Base-by-base conservation (phyloP, 2,797 vertebrate species). In the Diglossa cyanea region DNA sequence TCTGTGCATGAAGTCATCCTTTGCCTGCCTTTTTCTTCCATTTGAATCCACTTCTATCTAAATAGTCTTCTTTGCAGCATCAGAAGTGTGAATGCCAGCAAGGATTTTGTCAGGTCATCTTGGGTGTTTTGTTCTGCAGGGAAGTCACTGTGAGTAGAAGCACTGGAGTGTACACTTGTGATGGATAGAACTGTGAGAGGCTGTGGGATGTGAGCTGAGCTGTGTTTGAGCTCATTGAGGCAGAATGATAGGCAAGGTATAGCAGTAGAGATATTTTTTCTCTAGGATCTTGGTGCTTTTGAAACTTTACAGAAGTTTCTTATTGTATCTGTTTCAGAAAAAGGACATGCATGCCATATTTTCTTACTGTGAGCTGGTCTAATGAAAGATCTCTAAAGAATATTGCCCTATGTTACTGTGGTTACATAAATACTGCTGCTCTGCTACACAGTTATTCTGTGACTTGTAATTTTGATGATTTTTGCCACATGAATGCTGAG, bases 101-200 rank as follows among this genome's bases (percentile, higher is more conserved):
- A 89, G 19, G 62, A 67, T 94, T 95, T 95, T 94, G 82, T 86
- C 60, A 45, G 70, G 81, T 94, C n/a, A 7, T 70, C 61, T 28
- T 33, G 42, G 17, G 20, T 60, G 57, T 74, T 63, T 51, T 60
- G 48, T 70, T 85, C 66, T 76, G 53, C 65, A 26, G 66, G 54
- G 31, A 67, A 81, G 54, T 65, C 42, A 15, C 47, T 47, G 12
- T 63, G 51, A 20, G 50, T 62, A 47, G 73, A 81, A 61, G 65
- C 45, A 20, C 5, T n/a, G 74, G 50, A 62, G 53, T 48, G 48
- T 74, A 2, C 72, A 9, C 5, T 79, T 63, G 47, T 62, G 58
- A 20, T 45, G 47, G 65, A 60, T 48, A 60, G 66, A 89, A n/a
- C 42, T 1, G 0, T 65, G 54, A 70, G 71, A 55, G 33, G 58